phyloP scores from a whole-genome alignment of 37 sponge, comb jelly and placozoan species.

The Halichondria panicea region DNA sequence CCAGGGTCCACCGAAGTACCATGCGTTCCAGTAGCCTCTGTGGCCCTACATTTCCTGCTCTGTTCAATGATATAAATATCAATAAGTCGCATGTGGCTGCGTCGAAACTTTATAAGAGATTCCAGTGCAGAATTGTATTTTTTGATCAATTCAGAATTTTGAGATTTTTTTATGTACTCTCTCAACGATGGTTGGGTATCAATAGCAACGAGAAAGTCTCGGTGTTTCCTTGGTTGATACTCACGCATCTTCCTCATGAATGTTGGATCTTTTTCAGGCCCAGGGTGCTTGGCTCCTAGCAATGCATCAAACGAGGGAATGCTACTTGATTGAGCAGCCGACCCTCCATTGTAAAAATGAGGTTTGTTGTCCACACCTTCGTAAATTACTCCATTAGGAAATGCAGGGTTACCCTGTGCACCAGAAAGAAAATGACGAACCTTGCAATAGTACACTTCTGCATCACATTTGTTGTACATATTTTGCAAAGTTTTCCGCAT shows the following conservation, averaged over 20 bases:
- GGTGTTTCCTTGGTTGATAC: conserved; percentile 67
- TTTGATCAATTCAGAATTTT: neutral
- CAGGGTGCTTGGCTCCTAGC: conserved; percentile 46
- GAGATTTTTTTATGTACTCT: conserved; percentile 34
- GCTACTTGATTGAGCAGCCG: conserved; percentile 67
- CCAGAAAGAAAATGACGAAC: conserved; percentile 70
- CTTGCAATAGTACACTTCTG: conserved; percentile 48
- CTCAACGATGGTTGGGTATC: conserved; percentile 33
- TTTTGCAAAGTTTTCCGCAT: conserved; percentile 37
- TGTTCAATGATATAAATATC: conserved; percentile 61
- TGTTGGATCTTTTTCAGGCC: conserved; percentile 7
- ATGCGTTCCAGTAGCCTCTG: too few species aligned
- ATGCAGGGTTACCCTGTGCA: conserved; percentile 52
- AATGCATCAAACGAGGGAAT: conserved; percentile 61
- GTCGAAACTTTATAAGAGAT: conserved; percentile 45
- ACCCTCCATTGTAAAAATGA: conserved; percentile 46
- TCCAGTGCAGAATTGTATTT: conserved; percentile 52
- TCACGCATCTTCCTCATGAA: conserved; percentile 47
- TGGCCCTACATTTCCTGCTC: too few species aligned
- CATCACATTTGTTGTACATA: conserved; percentile 64
- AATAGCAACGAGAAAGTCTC: conserved; percentile 51
- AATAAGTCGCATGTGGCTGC: conserved; percentile 57
- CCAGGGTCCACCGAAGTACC: too few species aligned
- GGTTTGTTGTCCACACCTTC: conserved; percentile 72
- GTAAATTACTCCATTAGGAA: conserved; percentile 76